Evolutionary conservation across 2,888 invertebrate genomes (phyloP).

Genomic region (Nephrotoma appendiculata): DNA sequence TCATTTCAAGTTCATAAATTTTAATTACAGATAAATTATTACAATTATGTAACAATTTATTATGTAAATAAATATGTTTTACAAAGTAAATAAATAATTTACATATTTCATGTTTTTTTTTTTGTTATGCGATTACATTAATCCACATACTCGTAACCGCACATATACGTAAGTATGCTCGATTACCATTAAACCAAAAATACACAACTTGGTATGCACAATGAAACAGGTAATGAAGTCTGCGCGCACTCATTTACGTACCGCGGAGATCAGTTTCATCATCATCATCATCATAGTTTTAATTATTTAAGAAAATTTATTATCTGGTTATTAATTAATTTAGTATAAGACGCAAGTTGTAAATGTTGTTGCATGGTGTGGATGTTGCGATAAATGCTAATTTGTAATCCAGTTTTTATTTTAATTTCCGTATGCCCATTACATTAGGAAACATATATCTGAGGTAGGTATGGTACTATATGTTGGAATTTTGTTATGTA

Average conservation of each 20-base stretch:
- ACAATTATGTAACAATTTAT: background rate
- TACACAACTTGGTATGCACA: background rate
- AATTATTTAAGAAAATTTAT: background rate
- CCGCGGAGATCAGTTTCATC: background rate
- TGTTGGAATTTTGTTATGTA: background rate
- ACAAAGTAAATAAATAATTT: background rate
- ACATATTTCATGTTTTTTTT: background rate
- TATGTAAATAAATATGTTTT: background rate
- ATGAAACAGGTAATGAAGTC: background rate
- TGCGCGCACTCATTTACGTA: background rate
- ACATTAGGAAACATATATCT: background rate
- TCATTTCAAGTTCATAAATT: background rate
- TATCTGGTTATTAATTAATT: background rate
- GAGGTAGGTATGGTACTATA: background rate
- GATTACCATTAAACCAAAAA: background rate
- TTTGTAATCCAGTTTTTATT: background rate
- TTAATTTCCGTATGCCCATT: background rate
- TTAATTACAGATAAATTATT: background rate
- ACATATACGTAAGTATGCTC: background rate
- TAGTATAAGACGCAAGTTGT: background rate
- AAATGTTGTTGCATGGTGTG: background rate
- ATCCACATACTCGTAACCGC: background rate
- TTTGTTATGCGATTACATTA: background rate
- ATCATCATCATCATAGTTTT: background rate
- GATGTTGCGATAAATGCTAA: background rate